A percentile compares a stretch with the other conserved stretches of the same genome.
Conservation (phyloP, 2,113 vertebrate genomes). For the Nicator chloris region DNA sequence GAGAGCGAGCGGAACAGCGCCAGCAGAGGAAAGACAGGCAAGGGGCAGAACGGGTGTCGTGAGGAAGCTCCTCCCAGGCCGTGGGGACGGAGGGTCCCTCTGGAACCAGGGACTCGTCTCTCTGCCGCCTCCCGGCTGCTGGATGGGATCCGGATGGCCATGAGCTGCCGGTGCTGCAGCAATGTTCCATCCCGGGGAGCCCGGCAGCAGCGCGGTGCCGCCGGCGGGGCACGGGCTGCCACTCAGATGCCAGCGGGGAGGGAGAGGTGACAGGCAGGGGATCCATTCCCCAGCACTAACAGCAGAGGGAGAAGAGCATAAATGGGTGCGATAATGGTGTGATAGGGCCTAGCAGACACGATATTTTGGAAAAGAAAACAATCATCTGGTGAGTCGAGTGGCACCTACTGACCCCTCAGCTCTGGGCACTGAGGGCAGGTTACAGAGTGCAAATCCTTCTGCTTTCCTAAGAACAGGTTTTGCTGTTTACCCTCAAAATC, state of each 20-base stretch:
- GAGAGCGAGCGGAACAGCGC: fast-evolving
- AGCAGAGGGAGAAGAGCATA: background rate
- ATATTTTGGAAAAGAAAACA: background rate
- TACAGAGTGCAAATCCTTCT: background rate
- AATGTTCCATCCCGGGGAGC: background rate
- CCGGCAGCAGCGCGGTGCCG: background rate
- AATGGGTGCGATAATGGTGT: background rate
- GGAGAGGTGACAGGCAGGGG: background rate
- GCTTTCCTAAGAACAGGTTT: background rate
- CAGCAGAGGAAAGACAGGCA: background rate
- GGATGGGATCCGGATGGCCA: background rate
- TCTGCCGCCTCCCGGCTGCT: background rate
- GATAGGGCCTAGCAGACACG: background rate
- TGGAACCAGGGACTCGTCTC: background rate
- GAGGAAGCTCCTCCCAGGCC: background rate
- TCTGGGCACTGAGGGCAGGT: background rate
- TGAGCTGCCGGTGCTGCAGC: background rate
- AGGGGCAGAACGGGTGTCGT: fast-evolving
- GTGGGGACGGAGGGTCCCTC: fast-evolving
- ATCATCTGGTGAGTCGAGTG: background rate
- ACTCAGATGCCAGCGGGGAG: background rate
- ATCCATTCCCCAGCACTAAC: background rate
- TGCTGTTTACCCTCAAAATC: background rate
- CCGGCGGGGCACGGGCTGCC: background rate
- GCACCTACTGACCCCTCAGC: background rate